Conservation (phyloP, 2,113 vertebrate genomes). For the Marmota flaviventris region DNA sequence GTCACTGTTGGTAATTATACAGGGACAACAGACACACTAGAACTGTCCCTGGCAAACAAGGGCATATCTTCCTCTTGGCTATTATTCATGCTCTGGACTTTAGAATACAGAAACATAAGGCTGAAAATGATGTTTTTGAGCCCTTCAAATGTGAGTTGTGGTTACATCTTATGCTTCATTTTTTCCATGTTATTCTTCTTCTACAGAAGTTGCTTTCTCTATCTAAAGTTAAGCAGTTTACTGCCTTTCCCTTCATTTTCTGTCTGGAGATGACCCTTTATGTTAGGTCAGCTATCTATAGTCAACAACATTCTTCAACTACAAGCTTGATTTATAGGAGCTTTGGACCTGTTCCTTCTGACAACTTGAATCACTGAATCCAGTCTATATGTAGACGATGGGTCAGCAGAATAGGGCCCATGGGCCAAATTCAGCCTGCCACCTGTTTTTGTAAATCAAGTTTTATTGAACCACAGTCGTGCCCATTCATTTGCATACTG, state of each 20-base stretch:
- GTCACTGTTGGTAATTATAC: neutral
- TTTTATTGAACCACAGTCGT: neutral
- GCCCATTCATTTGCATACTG: neutral
- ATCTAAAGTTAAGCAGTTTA: neutral
- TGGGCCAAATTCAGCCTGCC: neutral
- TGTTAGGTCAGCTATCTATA: constrained; percentile 35
- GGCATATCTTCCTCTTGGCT: neutral
- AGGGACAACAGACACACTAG: neutral
- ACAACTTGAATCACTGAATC: constrained; percentile 43
- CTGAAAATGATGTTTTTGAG: neutral
- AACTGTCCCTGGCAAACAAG: neutral
- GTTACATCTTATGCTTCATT: neutral
- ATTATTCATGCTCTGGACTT: neutral
- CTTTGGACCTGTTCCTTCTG: constrained; percentile 21
- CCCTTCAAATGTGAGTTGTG: neutral
- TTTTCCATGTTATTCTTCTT: neutral
- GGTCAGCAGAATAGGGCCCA: neutral
- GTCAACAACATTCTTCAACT: neutral
- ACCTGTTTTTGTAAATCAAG: constrained; percentile 56
- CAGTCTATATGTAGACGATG: neutral
- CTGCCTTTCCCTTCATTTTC: constrained; percentile 25
- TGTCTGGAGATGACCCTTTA: neutral
- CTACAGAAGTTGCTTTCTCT: neutral
- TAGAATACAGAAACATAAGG: neutral
- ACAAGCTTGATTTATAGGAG: constrained; percentile 33